Percentiles rank a stretch among this genome's conserved stretches.
phyloP scores from a whole-genome alignment of 2,888 invertebrate genomes.

The Drosophila pseudotalamancana region DNA sequence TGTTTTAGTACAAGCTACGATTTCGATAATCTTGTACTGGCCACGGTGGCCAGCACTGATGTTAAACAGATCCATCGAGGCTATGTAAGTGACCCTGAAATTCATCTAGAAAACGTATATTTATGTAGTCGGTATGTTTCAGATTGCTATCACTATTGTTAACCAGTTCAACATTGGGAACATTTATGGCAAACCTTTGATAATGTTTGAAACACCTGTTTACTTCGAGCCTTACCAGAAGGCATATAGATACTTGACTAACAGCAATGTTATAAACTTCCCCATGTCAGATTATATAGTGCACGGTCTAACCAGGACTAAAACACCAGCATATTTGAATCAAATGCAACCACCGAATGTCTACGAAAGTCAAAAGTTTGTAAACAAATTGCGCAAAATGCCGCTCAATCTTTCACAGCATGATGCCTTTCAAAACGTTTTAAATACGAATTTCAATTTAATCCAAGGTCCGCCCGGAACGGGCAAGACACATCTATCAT shows the following conservation, averaged over 20 bases:
- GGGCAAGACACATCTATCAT: constrained; percentile 92
- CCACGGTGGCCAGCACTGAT: constrained; percentile 87
- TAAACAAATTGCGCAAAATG: constrained; percentile 36
- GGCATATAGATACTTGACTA: constrained; percentile 88
- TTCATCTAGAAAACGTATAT: not conserved
- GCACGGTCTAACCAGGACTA: constrained; percentile 83
- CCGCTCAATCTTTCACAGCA: constrained; percentile 88
- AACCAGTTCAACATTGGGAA: constrained; percentile 74
- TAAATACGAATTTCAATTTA: constrained; percentile 89
- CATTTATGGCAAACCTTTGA: constrained; percentile 83
- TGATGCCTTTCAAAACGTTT: constrained; percentile 87
- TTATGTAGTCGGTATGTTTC: constrained; percentile 11
- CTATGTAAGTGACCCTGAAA: constrained; percentile 84
- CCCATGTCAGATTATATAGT: constrained; percentile 89
- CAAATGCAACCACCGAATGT: constrained; percentile 34
- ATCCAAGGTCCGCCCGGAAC: constrained; percentile 95
- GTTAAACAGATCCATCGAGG: constrained; percentile 85
- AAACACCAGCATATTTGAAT: constrained; percentile 83
- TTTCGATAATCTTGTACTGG: constrained; percentile 89
- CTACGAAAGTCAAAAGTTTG: constrained; percentile 62
- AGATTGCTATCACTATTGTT: constrained; percentile 80
- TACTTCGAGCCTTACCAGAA: constrained; percentile 93
- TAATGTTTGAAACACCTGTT: constrained; percentile 91
- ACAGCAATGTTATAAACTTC: constrained; percentile 85
- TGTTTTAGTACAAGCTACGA: constrained; percentile 88